Evolutionary conservation across 2,113 vertebrate genomes (phyloP), one percentile per base, ranked within the genome.

Genomic region (Hyla sarda): DNA sequence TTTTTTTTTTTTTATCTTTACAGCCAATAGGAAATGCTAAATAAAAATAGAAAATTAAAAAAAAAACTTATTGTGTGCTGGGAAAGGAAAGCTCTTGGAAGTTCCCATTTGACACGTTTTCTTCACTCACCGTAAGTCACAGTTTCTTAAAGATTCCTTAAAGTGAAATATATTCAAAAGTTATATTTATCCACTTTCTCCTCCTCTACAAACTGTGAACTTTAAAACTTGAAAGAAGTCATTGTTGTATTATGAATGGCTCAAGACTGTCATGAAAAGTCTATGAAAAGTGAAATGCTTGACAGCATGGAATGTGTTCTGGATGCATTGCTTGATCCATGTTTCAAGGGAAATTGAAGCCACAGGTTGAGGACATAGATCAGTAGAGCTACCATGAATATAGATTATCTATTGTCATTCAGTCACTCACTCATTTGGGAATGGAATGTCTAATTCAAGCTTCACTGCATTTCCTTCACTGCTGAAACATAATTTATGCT

Each of bases 391-490:
- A 37, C 85, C 41, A 80, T 87, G 85, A 87, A 87, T 87, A 87
- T 87, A 87, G 67, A 87, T 87, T 87, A 87, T 87, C 84, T 87
- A 82, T 82, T 87, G 85, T 87, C 85, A 87, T 86, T 86, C 84
- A 80, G 84, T 86, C 65, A 86, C 60, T 80, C 65, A 86, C 74
- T 87, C 77, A 82, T 74, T 87, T 87, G 85, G 85, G 78, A 82
- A 74, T 6, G 47, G 25, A 73, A 60, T 87, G 25, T 74, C 37
- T 87, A 87, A 86, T 81, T 81, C 77, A 87, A 82, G 78, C 77
- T 54, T 82, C 37, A 74, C 34, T 82, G 78, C 37, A 62, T 82
- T 82, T 56, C 25, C n/a, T 74, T 28, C 41, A 34, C 47, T 78
- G 67, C 54, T 86, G 65, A 73, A 86, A 86, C 75, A 86, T 86